These are phyloP conservation scores for Xenopus tropicalis DNA, from an alignment of 2,113 vertebrate genomes.

Conservation along the genomic window UCB_Xtro_10.0 CM004450.2:84764501-84765000, in stretches of 20 bases:
- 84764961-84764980: too few relatives aligned
- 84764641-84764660: constrained; percentile 5
- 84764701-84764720: background rate
- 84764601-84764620: constrained; percentile 4
- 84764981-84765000: too few relatives aligned
- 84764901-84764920: background rate
- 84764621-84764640: background rate
- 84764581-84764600: background rate
- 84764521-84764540: constrained; percentile 7
- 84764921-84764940: background rate
- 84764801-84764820: background rate
- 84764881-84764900: too few relatives aligned
- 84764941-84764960: too few relatives aligned
- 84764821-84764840: background rate
- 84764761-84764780: background rate
- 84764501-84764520: constrained; percentile 27
- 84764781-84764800: background rate
- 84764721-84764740: constrained; percentile 10
- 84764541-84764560: background rate
- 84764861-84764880: too few relatives aligned
- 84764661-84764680: constrained; percentile 1
- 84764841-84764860: too few relatives aligned
- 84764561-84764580: background rate
- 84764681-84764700: background rate
- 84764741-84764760: background rate